Evolutionary conservation across 2,797 vertebrate genomes (phyloP), one percentile per base, ranked within the genome.

Genomic region (Orientallactaga sibirica): DNA sequence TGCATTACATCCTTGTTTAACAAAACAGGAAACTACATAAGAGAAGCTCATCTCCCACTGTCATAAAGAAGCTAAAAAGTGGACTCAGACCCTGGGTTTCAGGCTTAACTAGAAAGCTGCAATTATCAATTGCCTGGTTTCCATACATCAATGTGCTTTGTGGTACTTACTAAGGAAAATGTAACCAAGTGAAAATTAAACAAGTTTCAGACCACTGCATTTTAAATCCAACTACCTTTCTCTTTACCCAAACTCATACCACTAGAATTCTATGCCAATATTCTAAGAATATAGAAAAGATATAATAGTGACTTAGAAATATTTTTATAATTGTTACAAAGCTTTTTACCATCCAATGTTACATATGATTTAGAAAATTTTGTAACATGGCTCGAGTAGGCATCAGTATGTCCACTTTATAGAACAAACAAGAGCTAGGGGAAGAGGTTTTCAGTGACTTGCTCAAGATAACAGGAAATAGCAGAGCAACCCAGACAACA

Each of bases 141-240:
- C 41, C 61, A n/a, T n/a, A 85, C 2, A 48, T 3, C 19, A 86
- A 12, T n/a, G 67, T 41, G 14, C 61, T 84, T 89, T 15, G 64
- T 2, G 29, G n/a, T 79, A 62, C 19, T 66, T 91, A 20, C 48
- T 79, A 25, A 19, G 24, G 48, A 82, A 86, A 81, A 66, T 76
- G 67, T 19, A 88, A 27, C 55, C n/a, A 74, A 33, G 12, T 82
- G 29, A 88, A 93, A 91, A 62, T 67, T 48, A 89, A 87, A 74
- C 1, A 74, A 52, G 8, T 81, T 77, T 29, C 29, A 37, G 14
- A 62, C 10, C 16, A 41, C 52, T 16, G 25, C 66, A 14, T 81
- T 73, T 82, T 12, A 22, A 78, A 82, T 48, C 27, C 11, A 87
- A 48, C 12, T n/a, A 33, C 43, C 25, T 83, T 78, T 18, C 61